Evolutionary conservation across 2,113 vertebrate genomes (phyloP).

Genomic region (Hypocryptadius cinnamomeus): DNA sequence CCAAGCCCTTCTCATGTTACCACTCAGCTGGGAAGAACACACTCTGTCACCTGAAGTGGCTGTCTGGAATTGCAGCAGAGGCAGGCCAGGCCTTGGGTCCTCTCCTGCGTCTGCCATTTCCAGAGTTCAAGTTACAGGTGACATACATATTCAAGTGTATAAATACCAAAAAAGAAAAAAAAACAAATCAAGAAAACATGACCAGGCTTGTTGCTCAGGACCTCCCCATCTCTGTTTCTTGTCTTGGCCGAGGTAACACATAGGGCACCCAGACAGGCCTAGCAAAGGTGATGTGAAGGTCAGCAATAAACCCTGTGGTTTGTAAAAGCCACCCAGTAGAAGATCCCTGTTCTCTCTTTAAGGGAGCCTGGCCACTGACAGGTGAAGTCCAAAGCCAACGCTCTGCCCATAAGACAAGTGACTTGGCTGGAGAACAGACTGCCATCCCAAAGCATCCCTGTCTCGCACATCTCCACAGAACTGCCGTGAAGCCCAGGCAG

Average conservation of each 20-base stretch:
- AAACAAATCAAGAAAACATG: neutral
- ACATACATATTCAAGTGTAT: neutral
- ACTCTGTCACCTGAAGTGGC: neutral
- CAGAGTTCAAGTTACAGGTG: slow-evolving; percentile 19
- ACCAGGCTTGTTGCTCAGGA: neutral
- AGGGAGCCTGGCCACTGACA: neutral
- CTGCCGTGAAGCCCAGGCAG: neutral
- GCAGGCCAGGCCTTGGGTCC: neutral
- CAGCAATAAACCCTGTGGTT: neutral
- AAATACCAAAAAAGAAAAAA: neutral
- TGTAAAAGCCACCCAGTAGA: neutral
- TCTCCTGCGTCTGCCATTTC: neutral
- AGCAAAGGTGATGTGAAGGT: neutral
- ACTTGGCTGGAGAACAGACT: neutral
- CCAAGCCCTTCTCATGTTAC: neutral
- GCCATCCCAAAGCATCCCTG: neutral
- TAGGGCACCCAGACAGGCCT: neutral
- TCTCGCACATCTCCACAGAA: neutral
- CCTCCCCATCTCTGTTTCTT: neutral
- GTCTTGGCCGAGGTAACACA: neutral
- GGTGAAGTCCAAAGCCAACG: neutral
- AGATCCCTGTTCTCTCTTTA: neutral
- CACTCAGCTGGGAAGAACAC: neutral
- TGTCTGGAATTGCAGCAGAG: neutral
- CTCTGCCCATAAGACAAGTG: neutral